These are phyloP conservation scores for Nymphalis c-album DNA, from an alignment of 2,888 invertebrate species.

Conservation along the genomic window DNA sequence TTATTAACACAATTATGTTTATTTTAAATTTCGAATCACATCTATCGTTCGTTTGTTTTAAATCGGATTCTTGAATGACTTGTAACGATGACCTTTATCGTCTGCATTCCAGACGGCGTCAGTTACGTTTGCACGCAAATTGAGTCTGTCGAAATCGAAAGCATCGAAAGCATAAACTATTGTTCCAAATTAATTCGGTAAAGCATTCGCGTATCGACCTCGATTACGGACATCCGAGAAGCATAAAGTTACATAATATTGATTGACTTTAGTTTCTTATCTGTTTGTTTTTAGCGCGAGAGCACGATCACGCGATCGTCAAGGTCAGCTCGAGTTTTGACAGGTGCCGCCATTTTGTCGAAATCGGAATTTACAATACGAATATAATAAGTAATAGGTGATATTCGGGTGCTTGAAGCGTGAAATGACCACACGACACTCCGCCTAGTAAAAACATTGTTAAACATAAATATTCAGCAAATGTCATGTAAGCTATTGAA, in stretches of 20 bases:
- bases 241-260: conserved; percentile 47
- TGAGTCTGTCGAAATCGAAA: conserved; percentile 53
- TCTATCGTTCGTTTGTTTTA: neutral
- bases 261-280: conserved; percentile 25
- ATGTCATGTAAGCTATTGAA: neutral
- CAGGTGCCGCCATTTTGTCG: conserved; percentile 47
- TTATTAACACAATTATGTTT: neutral
- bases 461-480: conserved; percentile 49
- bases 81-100: conserved; percentile 41
- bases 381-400: conserved; percentile 15
- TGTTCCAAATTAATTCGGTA: conserved; percentile 20
- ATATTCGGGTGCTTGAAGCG: conserved; percentile 47
- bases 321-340: conserved; percentile 60
- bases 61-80: conserved; percentile 16
- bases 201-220: conserved; percentile 29
- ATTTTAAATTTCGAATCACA: neutral
- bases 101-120: conserved; percentile 45
- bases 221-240: conserved; percentile 60
- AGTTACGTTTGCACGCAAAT: conserved; percentile 48
- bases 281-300: conserved; percentile 15
- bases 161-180: conserved; percentile 43
- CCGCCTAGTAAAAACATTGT: conserved; percentile 37
- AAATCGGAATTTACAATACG: conserved; percentile 51
- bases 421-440: conserved; percentile 48
- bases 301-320: conserved; percentile 46